Evolutionary conservation across 2,797 vertebrate genomes (phyloP).

Genomic region (Garrulus glandarius): DNA sequence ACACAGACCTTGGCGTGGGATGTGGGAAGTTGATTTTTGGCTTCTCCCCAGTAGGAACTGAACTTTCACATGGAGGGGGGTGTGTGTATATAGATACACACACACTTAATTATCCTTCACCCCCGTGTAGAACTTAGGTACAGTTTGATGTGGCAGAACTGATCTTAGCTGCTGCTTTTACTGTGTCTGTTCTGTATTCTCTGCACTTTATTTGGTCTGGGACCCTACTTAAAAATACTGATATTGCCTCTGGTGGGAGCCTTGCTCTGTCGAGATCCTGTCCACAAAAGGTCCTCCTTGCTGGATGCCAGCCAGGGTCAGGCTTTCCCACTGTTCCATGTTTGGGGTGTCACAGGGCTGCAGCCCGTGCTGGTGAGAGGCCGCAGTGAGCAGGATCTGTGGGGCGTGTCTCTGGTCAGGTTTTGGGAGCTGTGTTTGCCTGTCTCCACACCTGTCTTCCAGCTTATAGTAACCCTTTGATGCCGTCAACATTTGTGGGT

Average conservation of each 20-base stretch:
- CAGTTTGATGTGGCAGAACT: background rate
- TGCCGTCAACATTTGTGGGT: background rate
- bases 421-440: fast-evolving
- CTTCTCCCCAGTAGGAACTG: background rate
- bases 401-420: fast-evolving
- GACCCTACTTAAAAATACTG: background rate
- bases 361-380: background rate
- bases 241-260: background rate
- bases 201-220: background rate
- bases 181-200: background rate
- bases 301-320: fast-evolving
- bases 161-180: background rate
- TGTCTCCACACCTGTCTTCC: background rate
- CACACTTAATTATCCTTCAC: background rate
- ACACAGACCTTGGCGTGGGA: background rate
- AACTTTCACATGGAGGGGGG: background rate
- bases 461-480: fast-evolving
- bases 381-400: fast-evolving
- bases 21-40: background rate
- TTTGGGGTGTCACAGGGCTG: background rate
- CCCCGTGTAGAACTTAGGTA: fast-evolving
- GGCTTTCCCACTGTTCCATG: fast-evolving
- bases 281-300: background rate
- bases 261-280: background rate
- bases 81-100: background rate